A percentile compares a stretch with the other conserved stretches of the same genome.
These are phyloP conservation scores for Typhlichthys eigenmanni DNA, from an alignment of 2,797 vertebrate species.

Conservation along the genomic window DNA sequence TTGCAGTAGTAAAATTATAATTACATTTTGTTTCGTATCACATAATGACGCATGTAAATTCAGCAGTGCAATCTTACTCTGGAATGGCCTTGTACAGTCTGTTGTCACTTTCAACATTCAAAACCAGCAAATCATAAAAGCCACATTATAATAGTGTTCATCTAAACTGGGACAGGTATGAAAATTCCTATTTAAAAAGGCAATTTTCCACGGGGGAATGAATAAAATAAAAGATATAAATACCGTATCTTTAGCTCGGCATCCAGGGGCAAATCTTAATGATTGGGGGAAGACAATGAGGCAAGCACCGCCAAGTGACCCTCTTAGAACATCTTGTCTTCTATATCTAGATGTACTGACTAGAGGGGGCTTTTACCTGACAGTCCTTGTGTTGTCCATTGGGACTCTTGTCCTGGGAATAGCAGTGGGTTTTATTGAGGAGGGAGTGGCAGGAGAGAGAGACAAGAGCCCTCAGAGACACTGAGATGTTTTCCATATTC, in stretches of 20 bases:
- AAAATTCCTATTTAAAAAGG: constrained; percentile 29
- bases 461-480: constrained; percentile 62
- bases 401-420: constrained; percentile 70
- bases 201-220: constrained; percentile 42
- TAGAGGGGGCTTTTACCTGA: constrained; percentile 67
- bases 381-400: constrained; percentile 58
- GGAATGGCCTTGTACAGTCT: constrained; percentile 31
- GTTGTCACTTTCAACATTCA: constrained; percentile 27
- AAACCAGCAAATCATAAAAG: constrained; percentile 30
- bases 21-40: no score
- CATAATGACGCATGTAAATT: constrained; percentile 6
- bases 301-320: constrained; percentile 69
- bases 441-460: constrained; percentile 64
- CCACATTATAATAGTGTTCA: not conserved
- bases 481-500: constrained; percentile 67
- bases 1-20: no score
- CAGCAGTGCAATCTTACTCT: constrained; percentile 49
- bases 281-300: constrained; percentile 68
- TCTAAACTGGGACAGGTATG: constrained; percentile 17
- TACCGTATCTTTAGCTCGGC: constrained; percentile 46
- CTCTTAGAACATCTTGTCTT: constrained; percentile 64
- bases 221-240: constrained; percentile 15
- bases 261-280: constrained; percentile 71
- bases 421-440: constrained; percentile 71
- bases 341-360: constrained; percentile 70